Base-by-base conservation (phyloP, 2,113 vertebrate species). In the Hippocampus zosterae region DNA sequence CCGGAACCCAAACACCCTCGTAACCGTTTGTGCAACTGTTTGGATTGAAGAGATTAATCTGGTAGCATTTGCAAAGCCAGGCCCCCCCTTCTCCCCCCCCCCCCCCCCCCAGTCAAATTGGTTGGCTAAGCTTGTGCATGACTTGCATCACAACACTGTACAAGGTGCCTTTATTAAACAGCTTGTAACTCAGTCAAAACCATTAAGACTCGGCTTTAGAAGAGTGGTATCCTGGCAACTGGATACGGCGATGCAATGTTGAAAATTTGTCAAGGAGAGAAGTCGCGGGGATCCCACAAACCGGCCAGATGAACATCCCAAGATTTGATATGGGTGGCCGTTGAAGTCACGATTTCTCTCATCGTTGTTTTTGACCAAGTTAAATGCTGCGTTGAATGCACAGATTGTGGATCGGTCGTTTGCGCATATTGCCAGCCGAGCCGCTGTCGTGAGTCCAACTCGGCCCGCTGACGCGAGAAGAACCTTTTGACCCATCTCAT, bases 171-270 rank as follows among this genome's bases (percentile, higher is more conserved):
- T 84, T 85, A 87, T 88, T 83, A 81, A 84, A 84, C 76, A 82
- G 77, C 82, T 83, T 86, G 86, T 88, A 88, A 85, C 69, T 79
- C 78, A 85, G 78, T 88, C 79, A 85, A 87, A 88, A 87, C 87
- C 88, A 85, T 90, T 90, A 88, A 68, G 73, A 71, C 72, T 62
- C 65, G 77, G 80, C 65, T 75, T 83, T 83, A 85, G 73, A 73
- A 68, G 74, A 72, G 79, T 74, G 68, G 85, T 88, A 84, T 87
- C 84, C 84, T 77, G 78, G 85, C 84, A 88, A 87, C 87, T 75
- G 76, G 59, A 61, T 60, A 79, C 61, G 75, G 71, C 69, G 63
- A 44, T 46, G 68, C 60, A 65, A 44, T 50, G 68, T 60, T 75
- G 71, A 77, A 74, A 84, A 73, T 76, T 25, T 70, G 71, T 70